Percentiles rank a stretch among this genome's conserved stretches.
Evolutionary conservation across 2,113 vertebrate species (phyloP).

Genomic region (Oreochromis tanganicae): DNA sequence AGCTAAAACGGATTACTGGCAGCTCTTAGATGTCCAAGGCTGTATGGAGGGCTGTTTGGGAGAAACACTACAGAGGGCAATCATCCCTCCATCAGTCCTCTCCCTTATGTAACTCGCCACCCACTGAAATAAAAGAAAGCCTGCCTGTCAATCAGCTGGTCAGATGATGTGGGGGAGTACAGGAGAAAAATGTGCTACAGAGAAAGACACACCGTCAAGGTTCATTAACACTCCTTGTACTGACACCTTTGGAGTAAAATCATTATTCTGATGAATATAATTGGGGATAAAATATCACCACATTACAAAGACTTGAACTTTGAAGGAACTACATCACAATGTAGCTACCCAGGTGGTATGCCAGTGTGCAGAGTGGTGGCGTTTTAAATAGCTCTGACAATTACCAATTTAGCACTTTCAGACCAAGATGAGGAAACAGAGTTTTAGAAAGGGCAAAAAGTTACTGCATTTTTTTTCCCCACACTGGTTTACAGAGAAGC

Average conservation of each 20-base stretch:
- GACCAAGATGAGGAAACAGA: neutral
- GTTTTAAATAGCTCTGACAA: neutral
- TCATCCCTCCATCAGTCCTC: conserved; percentile 15
- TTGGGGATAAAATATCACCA: neutral
- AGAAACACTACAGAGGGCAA: neutral
- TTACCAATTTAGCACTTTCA: neutral
- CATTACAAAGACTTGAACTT: neutral
- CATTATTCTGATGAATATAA: neutral
- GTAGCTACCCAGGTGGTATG: neutral
- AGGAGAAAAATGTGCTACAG: neutral
- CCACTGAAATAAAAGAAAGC: conserved; percentile 30
- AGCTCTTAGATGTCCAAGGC: neutral
- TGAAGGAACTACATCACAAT: neutral
- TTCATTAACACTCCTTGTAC: neutral
- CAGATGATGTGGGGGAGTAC: conserved; percentile 32
- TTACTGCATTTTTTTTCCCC: neutral
- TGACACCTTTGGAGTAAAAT: neutral
- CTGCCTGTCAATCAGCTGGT: conserved; percentile 17
- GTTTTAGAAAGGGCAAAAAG: neutral
- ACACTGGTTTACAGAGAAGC: neutral
- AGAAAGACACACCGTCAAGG: neutral
- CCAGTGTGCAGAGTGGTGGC: neutral
- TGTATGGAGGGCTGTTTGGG: neutral
- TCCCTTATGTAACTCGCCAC: conserved; percentile 25
- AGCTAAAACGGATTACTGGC: neutral